Conservation (phyloP, 2,888 invertebrate genomes). For the Lasioglossum malachurum region DNA sequence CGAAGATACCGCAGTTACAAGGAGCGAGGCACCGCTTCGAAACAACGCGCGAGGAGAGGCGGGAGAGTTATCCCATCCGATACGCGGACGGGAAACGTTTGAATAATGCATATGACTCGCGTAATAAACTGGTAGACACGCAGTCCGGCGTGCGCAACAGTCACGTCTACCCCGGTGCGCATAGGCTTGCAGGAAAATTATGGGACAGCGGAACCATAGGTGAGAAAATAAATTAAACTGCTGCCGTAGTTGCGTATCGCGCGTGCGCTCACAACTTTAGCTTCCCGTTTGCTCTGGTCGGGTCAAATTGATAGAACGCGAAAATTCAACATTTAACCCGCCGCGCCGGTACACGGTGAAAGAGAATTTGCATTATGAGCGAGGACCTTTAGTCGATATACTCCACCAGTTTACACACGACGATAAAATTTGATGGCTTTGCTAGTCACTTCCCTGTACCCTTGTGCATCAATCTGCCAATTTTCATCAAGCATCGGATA, state of each 20-base stretch:
- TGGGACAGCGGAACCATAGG: neutral
- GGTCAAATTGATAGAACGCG: neutral
- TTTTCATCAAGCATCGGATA: neutral
- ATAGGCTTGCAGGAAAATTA: conserved; percentile 5
- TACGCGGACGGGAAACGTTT: conserved; percentile 43
- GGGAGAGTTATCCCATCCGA: conserved; percentile 30
- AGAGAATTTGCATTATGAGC: neutral
- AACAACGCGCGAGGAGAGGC: conserved; percentile 19
- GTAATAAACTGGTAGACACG: conserved; percentile 62
- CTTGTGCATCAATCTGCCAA: neutral
- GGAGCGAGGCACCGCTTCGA: conserved; percentile 5
- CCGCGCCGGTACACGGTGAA: neutral
- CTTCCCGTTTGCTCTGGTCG: neutral
- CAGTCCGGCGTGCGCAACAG: conserved; percentile 12
- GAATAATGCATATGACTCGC: conserved; percentile 64
- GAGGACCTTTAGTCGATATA: neutral
- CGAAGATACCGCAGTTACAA: conserved; percentile 25
- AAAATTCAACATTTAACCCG: neutral
- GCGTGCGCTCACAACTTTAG: neutral
- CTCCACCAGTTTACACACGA: neutral
- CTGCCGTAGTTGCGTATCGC: neutral
- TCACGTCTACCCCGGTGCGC: conserved; percentile 15
- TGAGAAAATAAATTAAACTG: conserved; percentile 5
- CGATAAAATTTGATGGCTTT: neutral
- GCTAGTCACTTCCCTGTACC: neutral